Percentiles rank a stretch among this genome's conserved stretches.
Conservation (phyloP, 2,797 vertebrate genomes). For the Epinephelus awoara region DNA sequence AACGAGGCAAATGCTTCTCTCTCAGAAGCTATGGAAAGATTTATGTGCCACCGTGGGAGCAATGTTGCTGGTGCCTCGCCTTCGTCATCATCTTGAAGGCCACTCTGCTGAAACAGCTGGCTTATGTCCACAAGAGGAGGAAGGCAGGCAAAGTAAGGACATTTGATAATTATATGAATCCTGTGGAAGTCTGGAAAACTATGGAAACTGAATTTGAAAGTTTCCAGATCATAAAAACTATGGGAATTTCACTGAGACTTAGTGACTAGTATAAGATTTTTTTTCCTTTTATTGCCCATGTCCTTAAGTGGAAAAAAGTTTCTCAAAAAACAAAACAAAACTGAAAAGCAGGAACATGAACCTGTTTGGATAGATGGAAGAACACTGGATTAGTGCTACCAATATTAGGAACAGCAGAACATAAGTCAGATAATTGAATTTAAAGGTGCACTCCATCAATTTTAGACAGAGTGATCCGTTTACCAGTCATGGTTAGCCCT, state of each 20-base stretch:
- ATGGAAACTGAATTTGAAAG: slow-evolving; percentile 21
- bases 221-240: slow-evolving; percentile 17
- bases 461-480: neutral
- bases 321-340: slow-evolving; percentile 1
- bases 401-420: neutral
- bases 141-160: slow-evolving; percentile 54
- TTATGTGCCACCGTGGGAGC: slow-evolving; percentile 48
- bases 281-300: neutral
- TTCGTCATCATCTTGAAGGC: slow-evolving; percentile 60
- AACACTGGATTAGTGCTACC: neutral
- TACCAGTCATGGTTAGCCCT: neutral
- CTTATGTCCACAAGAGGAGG: slow-evolving; percentile 50
- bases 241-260: slow-evolving; percentile 1
- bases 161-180: slow-evolving; percentile 60
- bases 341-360: neutral
- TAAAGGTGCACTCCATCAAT: neutral
- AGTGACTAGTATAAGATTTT: neutral
- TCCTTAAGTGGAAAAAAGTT: neutral
- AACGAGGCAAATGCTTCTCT: slow-evolving; percentile 4
- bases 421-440: neutral
- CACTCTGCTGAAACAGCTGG: slow-evolving; percentile 66
- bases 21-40: slow-evolving; percentile 53
- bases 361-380: neutral
- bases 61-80: slow-evolving; percentile 31
- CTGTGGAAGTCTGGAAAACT: slow-evolving; percentile 37